These are phyloP conservation scores for Acanthosepion lycidas DNA, from an alignment of 2,888 invertebrate species.

Conservation along the genomic window DNA sequence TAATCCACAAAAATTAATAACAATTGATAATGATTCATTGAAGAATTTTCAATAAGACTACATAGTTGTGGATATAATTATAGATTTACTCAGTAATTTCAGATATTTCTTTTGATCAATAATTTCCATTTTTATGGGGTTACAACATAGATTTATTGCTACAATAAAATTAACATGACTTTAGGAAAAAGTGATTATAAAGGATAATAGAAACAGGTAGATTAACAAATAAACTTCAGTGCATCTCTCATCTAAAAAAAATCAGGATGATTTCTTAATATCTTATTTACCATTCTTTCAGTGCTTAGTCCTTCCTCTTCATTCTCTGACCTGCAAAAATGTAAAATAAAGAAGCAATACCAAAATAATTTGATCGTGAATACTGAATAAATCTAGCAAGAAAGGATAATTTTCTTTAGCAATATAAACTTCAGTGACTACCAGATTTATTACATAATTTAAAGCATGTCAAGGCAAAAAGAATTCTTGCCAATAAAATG, in stretches of 20 bases:
- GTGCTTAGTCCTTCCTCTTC: background rate
- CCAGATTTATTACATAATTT: too few species aligned
- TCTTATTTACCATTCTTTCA: background rate
- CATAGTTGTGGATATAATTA: too few species aligned
- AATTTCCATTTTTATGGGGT: background rate
- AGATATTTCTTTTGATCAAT: background rate
- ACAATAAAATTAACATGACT: too few species aligned
- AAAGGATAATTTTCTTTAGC: too few species aligned
- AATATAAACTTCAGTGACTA: too few species aligned
- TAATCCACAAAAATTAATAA: too few species aligned
- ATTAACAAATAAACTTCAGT: background rate
- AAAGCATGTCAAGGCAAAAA: too few species aligned
- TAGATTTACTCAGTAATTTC: too few species aligned
- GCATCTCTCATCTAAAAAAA: background rate
- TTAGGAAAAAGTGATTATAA: background rate
- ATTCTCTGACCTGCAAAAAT: background rate
- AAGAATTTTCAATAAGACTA: too few species aligned
- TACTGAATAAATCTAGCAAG: background rate
- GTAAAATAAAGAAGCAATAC: background rate
- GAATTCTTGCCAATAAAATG: too few species aligned
- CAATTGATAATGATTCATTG: too few species aligned
- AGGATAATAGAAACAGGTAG: background rate
- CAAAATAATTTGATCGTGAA: background rate
- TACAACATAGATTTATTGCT: too few species aligned
- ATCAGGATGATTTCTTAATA: background rate